Evolutionary conservation across 2,113 vertebrate genomes (phyloP).

Genomic region (Amphiprion percula): DNA sequence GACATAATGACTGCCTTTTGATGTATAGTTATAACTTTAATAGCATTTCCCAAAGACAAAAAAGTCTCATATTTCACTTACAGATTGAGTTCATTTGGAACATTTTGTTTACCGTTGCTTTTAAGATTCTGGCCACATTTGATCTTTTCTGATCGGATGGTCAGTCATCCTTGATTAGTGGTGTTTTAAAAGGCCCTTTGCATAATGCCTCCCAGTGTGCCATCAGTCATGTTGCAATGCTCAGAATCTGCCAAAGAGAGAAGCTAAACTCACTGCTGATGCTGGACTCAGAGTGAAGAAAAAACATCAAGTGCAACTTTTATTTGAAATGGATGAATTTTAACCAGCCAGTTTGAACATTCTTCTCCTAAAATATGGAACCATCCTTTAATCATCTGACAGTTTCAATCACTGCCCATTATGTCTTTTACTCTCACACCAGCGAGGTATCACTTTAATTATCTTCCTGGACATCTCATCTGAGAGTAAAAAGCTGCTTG

Average conservation of each 20-base stretch:
- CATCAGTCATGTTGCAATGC: slow-evolving; percentile 38
- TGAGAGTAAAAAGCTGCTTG: background rate
- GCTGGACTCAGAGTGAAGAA: background rate
- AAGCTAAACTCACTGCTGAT: slow-evolving; percentile 11
- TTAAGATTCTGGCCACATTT: slow-evolving; percentile 26
- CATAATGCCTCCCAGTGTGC: slow-evolving; percentile 44
- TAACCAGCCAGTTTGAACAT: slow-evolving; percentile 1
- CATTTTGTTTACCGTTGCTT: slow-evolving; percentile 8
- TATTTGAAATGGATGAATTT: slow-evolving; percentile 1
- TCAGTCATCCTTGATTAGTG: slow-evolving; percentile 46
- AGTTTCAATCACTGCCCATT: slow-evolving; percentile 7
- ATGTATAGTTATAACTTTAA: slow-evolving; percentile 48
- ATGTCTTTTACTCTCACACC: slow-evolving; percentile 14
- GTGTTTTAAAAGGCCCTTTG: slow-evolving; percentile 34
- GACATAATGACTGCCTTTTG: slow-evolving; percentile 25
- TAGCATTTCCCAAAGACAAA: slow-evolving; percentile 28
- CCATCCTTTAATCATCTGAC: slow-evolving; percentile 29
- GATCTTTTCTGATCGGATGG: slow-evolving; percentile 34
- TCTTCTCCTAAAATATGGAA: slow-evolving; percentile 1
- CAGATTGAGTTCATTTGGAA: slow-evolving; percentile 15
- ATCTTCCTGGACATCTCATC: slow-evolving; percentile 19
- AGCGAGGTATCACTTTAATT: slow-evolving; percentile 19
- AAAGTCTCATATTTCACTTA: slow-evolving; percentile 23
- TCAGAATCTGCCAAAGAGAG: slow-evolving; percentile 6
- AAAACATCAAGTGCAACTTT: background rate